Conservation (phyloP, 2,888 invertebrate genomes). For the Octodonta nipae region DNA sequence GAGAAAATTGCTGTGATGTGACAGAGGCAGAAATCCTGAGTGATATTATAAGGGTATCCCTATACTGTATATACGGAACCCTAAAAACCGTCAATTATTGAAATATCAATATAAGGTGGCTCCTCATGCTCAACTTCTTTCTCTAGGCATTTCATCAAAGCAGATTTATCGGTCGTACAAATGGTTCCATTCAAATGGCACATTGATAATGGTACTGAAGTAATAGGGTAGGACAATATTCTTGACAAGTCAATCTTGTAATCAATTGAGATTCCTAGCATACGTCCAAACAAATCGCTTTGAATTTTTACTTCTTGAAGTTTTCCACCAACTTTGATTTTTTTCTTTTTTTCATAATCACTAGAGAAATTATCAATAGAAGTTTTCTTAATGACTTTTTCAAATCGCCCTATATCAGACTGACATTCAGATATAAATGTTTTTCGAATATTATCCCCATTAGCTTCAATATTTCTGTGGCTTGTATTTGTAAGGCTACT, state of each 20-base stretch:
- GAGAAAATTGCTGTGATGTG: too few species aligned
- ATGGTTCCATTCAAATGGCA: slow-evolving; percentile 6
- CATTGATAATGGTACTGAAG: slow-evolving; percentile 17
- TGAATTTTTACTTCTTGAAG: slow-evolving; percentile 11
- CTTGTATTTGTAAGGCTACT: too few species aligned
- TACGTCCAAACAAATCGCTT: too few species aligned
- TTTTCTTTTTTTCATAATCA: slow-evolving; percentile 10
- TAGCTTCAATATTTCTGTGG: slow-evolving; percentile 17
- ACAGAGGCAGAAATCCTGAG: too few species aligned
- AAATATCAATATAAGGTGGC: slow-evolving; percentile 16
- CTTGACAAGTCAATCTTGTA: slow-evolving; percentile 11
- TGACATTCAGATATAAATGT: slow-evolving; percentile 19
- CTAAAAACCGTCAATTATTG: slow-evolving; percentile 21
- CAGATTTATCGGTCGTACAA: slow-evolving; percentile 21
- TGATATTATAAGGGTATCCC: too few species aligned
- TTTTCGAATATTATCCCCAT: slow-evolving; percentile 14
- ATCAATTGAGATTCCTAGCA: too few species aligned
- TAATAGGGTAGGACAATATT: slow-evolving; percentile 21
- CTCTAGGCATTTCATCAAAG: slow-evolving; percentile 16
- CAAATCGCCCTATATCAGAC: slow-evolving; percentile 14
- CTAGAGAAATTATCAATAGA: slow-evolving; percentile 13
- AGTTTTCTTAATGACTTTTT: slow-evolving; percentile 14
- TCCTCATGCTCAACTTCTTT: slow-evolving; percentile 8
- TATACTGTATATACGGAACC: too few species aligned
- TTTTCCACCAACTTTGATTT: slow-evolving; percentile 14